phyloP scores from a whole-genome alignment of 2,113 vertebrate genomes.

The Pedionomus torquatus region DNA sequence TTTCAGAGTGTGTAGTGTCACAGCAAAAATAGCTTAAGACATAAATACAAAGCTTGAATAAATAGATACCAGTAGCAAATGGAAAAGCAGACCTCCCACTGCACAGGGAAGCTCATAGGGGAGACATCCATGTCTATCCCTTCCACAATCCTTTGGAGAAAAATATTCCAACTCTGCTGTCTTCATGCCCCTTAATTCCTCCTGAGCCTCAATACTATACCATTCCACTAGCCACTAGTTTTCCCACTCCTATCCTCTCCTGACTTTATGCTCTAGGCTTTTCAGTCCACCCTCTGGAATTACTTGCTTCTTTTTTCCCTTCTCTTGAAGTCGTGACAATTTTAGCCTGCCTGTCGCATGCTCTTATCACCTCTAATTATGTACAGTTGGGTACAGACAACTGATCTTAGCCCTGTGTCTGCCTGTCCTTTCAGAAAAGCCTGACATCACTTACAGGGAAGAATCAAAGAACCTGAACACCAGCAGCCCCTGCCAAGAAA shows the following conservation, averaged over 20 bases:
- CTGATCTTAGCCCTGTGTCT: background rate
- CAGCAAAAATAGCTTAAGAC: background rate
- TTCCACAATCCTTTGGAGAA: rapidly evolving
- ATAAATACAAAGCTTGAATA: background rate
- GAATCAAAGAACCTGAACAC: background rate
- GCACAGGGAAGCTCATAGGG: no score
- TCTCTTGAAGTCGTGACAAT: background rate
- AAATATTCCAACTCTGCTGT: background rate
- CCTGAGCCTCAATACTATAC: background rate
- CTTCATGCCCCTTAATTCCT: background rate
- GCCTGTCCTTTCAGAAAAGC: background rate
- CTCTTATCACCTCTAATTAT: background rate
- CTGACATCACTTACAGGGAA: no score
- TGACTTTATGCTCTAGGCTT: background rate
- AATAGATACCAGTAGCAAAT: background rate
- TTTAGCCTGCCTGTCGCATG: no score
- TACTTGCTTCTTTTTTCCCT: background rate
- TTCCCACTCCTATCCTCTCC: background rate
- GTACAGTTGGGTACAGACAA: background rate
- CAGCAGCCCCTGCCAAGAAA: background rate
- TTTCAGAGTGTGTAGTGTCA: background rate
- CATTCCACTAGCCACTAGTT: background rate
- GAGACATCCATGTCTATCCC: background rate
- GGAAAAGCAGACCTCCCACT: background rate
- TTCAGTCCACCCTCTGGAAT: background rate